Base-by-base conservation (phyloP, 1,140 invertebrate genomes). In the Goniozus legneri region DNA sequence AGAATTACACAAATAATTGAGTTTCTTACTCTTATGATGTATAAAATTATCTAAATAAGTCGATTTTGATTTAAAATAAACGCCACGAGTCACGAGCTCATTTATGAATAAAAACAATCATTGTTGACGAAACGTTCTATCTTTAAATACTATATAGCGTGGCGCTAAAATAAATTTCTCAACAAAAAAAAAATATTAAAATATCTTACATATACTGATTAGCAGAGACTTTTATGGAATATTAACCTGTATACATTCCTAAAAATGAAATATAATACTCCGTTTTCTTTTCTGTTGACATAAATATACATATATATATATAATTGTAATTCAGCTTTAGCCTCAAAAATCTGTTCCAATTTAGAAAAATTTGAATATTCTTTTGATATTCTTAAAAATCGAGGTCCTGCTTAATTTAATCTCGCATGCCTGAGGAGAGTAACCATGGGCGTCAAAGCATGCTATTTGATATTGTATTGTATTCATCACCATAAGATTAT, bases 121-220 rank as follows among this genome's bases (percentile, higher is more conserved):
- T 27, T 27, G 4, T 27, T 27, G 4, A 6, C 10, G 10, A 4
- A 27, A 4, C 4, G 24, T 27, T 27, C 4, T 27, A 6, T 27
- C 10, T 6, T 10, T 27, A 4, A 27, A 6, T 27, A 10, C 24
- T 6, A 27, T 27, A 68, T 57, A 56, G 54, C 35, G 54, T 61
- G 59, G 55, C 57, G 63, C 48, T 59, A 62, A 56, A 59, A 65
- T 64, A 64, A 64, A 65, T 62, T 56, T 65, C 36, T 65, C 39
- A 62, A 64, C 47, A 64, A 64, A 60, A 64, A 54, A 37, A 36
- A 42, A 58, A 44, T 15, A 48, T 30, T 50, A 65, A 64, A 54
- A 65, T 56, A 54, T 47, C 50, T 56, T 64, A 60, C 36, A 62
- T 58, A 56, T 64, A 57, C 41, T 62, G 61, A 54, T 48, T 45